phyloP scores from a whole-genome alignment of 2,113 vertebrate species.

The Pitta sordida region DNA sequence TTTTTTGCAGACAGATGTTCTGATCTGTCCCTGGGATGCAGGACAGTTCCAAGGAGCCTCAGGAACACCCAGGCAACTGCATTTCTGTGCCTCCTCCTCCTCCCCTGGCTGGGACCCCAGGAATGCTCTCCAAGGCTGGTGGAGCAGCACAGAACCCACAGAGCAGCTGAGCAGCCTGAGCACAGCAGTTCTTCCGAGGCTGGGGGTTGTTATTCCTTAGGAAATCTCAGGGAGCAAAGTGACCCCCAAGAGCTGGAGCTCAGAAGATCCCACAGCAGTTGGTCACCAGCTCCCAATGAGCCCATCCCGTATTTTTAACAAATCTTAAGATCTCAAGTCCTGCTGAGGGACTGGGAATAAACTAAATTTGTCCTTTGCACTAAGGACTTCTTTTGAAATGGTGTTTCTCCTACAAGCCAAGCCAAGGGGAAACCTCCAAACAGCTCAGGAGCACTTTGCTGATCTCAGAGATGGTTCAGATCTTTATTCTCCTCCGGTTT shows the following conservation, averaged over 20 bases:
- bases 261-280: background rate
- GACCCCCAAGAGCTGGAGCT: background rate
- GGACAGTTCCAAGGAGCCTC: background rate
- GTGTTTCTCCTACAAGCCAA: background rate
- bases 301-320: background rate
- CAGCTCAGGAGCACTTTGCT: background rate
- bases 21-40: background rate
- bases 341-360: background rate
- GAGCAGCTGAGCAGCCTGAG: background rate
- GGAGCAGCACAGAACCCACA: background rate
- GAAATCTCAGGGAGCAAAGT: background rate
- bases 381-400: background rate
- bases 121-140: background rate
- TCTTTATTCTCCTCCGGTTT: background rate
- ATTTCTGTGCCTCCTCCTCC: background rate
- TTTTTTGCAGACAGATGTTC: background rate
- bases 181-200: background rate
- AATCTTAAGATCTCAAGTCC: background rate
- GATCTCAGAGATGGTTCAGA: background rate
- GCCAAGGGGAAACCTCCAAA: background rate
- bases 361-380: background rate
- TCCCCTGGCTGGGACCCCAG: background rate
- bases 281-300: background rate
- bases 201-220: background rate
- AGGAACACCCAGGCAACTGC: background rate